Evolutionary conservation across 2,888 invertebrate genomes (phyloP), one percentile per base, ranked within the genome.

Genomic region (Cephus nigrinus): DNA sequence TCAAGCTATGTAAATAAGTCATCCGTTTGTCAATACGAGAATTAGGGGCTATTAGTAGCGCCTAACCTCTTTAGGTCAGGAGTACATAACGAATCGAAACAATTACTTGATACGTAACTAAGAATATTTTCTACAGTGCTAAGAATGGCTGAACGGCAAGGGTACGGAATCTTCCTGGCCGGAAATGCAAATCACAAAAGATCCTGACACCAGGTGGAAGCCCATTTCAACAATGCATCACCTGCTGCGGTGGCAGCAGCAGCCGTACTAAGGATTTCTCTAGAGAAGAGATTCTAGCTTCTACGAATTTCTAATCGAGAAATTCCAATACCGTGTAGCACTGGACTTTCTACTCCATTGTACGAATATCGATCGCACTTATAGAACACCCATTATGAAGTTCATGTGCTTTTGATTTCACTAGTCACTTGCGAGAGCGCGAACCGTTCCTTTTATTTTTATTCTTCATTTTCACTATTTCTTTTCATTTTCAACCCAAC

Each of bases 161-260:
- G 55, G 9, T 55, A 55, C 4, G 12, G 9, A 55, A 55, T 55
- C 55, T 55, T 1, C 23, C 55, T 55, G 9, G 55, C 55, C 55
- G 55, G 55, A 55, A 55, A 55, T 55, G 23, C 55, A 55, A 55
- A 55, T 55, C 55, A 55, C 5, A 55, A 55, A 23, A 55, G 55
- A 23, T 55, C 23, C 55, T 23, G 55, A 55, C 55, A 55, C 55
- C 55, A 55, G 55, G 23, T 55, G 55, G 23, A 55, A 55, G 23
- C 2, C 23, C 23, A 2, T 55, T 55, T 55, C 55, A 55, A 82
- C 82, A 81, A 80, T 76, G 80, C 83, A 85, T 85, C 88, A 88
- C 88, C 88, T 88, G 88, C 88, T 85, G 87, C 83, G 85, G 81
- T 75, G 79, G 74, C 78, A 81, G 82, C 72, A 76, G 40, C 23